phyloP scores from a whole-genome alignment of 2,113 vertebrate species.

The Callipepla squamata region DNA sequence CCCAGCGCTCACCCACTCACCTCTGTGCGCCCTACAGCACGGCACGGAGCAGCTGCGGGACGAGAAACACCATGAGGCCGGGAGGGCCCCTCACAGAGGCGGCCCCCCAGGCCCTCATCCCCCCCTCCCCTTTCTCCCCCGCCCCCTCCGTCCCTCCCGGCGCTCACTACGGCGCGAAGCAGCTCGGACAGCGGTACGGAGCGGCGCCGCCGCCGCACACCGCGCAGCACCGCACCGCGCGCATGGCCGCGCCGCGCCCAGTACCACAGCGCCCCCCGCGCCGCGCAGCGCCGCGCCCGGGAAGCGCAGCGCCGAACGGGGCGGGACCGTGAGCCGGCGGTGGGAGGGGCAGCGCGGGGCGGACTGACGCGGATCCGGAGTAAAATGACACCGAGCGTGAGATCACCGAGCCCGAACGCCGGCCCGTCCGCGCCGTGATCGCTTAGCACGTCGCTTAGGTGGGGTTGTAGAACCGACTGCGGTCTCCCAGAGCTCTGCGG shows the following conservation, averaged over 20 bases:
- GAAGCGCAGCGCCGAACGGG: background rate
- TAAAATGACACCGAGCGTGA: too few relatives aligned
- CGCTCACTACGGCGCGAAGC: background rate
- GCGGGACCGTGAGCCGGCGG: background rate
- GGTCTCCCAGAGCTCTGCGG: rapidly evolving
- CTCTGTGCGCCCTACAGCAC: too few relatives aligned
- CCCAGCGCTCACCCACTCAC: background rate
- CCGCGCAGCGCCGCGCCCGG: background rate
- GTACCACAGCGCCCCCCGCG: too few relatives aligned
- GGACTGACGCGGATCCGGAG: background rate
- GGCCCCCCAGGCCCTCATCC: background rate
- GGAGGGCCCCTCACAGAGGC: too few relatives aligned
- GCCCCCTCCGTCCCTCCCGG: too few relatives aligned
- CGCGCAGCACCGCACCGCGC: background rate
- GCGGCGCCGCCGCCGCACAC: background rate
- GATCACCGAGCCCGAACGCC: too few relatives aligned
- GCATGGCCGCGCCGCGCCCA: background rate
- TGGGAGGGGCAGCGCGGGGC: too few relatives aligned
- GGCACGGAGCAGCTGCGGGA: background rate
- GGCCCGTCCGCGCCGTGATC: too few relatives aligned
- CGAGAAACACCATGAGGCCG: too few relatives aligned
- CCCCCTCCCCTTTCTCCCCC: too few relatives aligned
- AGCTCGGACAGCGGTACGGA: background rate
- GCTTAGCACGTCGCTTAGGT: too few relatives aligned
- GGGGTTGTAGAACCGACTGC: too few relatives aligned